A percentile compares a stretch with the other conserved stretches of the same genome.
phyloP scores from a whole-genome alignment of 2,113 vertebrate species.

The Chloropsis hardwickii region DNA sequence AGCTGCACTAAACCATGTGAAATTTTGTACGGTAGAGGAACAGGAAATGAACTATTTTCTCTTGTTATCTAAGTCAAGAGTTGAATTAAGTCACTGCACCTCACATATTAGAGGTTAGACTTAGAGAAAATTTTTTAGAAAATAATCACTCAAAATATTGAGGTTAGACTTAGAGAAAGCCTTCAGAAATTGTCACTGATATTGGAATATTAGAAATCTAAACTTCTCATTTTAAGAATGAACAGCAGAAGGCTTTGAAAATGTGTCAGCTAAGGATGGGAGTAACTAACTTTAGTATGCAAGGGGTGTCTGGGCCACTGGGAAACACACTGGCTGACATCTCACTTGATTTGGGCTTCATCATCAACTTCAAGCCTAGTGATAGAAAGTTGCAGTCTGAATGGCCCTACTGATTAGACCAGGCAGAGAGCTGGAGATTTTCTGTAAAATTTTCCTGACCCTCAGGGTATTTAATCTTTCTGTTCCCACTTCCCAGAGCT shows the following conservation, averaged over 20 bases:
- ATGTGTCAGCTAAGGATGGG: background rate
- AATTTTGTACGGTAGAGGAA: background rate
- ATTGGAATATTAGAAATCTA: background rate
- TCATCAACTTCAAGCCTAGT: background rate
- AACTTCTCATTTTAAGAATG: background rate
- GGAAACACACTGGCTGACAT: background rate
- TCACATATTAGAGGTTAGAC: background rate
- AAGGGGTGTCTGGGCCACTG: background rate
- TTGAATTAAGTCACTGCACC: background rate
- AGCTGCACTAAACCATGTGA: background rate
- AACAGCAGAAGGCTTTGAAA: background rate
- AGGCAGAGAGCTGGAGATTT: background rate
- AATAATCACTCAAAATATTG: background rate
- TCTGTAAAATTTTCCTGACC: background rate
- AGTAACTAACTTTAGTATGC: background rate
- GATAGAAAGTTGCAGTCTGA: background rate
- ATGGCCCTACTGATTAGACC: background rate
- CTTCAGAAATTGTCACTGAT: background rate
- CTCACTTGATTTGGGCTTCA: background rate
- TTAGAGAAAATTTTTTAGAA: background rate
- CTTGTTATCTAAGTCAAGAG: background rate
- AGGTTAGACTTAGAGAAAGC: background rate
- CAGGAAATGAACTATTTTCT: background rate
- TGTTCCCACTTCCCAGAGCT: background rate
- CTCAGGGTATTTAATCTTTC: background rate